Evolutionary conservation across 2,888 invertebrate species (phyloP), one percentile per base, ranked within the genome.

Genomic region (Xanthorhoe designata): DNA sequence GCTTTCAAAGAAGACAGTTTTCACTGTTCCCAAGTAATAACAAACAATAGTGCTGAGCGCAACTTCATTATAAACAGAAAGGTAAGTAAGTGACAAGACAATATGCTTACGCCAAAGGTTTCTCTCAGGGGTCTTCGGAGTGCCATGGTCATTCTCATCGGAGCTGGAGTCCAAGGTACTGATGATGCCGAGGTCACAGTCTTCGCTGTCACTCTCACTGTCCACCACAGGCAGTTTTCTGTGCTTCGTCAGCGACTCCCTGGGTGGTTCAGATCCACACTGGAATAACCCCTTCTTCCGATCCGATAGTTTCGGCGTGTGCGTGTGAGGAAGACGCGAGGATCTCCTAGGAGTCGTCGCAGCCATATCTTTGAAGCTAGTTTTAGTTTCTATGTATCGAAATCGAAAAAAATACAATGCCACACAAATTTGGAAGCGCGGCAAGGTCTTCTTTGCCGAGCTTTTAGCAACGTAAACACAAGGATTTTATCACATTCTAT

Each of bases 231-330:
- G 88, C 13, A 93, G 82, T 61, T 81, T 84, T 38, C 92, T 80
- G 68, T 92, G 92, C 70, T 87, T 87, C 61, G 91, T 92, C 72
- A 91, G 67, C 3, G 91, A 90, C 76, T 91, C 92, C 74, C 84
- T 78, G 17, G 80, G 70, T 8, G 83, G 77, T 65, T 86, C 82
- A 10, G 75, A 73, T 0, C 78, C 82, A 73, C 72, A 74, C 79
- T 94, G 94, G 77, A 96, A 96, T 71, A 96, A 88, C 71, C 95
- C 94, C 71, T 96, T 94, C 77, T 96, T 95, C 32, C 96, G 91
- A 72, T 95, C 95, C 0, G 94, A 92, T 82, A 95, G 90, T 76
- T 94, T 94, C 1, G 95, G 94, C 1, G 96, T 95, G 71, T 94
- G 92, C 53, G 75, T 85, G 63, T 89, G 87, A 9, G 88, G 86